phyloP scores from a whole-genome alignment of 2,797 vertebrate genomes.

The Capromys pilorides region DNA sequence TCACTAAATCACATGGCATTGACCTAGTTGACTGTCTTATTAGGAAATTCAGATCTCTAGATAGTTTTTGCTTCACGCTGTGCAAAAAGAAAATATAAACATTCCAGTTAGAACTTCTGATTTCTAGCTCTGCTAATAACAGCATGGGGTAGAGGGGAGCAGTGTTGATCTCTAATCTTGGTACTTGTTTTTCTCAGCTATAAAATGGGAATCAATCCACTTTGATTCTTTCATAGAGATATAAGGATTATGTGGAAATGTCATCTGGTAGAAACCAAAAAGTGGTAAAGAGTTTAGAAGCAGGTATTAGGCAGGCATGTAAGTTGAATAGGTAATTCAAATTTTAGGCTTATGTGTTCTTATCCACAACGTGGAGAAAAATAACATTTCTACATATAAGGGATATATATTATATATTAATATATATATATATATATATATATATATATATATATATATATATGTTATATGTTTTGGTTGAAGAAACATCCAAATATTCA shows the following conservation, averaged over 20 bases:
- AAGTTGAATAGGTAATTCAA: neutral
- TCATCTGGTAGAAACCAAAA: neutral
- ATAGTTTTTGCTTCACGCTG: conserved; percentile 37
- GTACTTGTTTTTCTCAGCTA: neutral
- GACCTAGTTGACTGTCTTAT: conserved; percentile 61
- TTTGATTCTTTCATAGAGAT: neutral
- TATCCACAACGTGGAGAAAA: neutral
- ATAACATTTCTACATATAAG: neutral
- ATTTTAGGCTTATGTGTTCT: neutral
- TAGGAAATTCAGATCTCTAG: conserved; percentile 56
- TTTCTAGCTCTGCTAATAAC: conserved; percentile 15
- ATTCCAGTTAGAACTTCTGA: neutral
- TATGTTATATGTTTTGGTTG: too few species aligned
- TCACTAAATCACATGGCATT: conserved; percentile 56
- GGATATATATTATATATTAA: too few species aligned
- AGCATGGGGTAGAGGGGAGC: neutral
- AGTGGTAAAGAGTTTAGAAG: neutral
- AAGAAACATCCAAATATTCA: conserved; percentile 32
- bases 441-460: too few species aligned
- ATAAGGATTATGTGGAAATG: neutral
- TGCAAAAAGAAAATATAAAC: conserved; percentile 41
- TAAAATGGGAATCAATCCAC: neutral
- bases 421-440: too few species aligned
- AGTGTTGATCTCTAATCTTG: neutral
- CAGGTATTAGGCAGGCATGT: neutral